Percentiles rank a stretch among this genome's conserved stretches.
Evolutionary conservation across 2,888 invertebrate genomes (phyloP).

Genomic region (Andrena dorsata): DNA sequence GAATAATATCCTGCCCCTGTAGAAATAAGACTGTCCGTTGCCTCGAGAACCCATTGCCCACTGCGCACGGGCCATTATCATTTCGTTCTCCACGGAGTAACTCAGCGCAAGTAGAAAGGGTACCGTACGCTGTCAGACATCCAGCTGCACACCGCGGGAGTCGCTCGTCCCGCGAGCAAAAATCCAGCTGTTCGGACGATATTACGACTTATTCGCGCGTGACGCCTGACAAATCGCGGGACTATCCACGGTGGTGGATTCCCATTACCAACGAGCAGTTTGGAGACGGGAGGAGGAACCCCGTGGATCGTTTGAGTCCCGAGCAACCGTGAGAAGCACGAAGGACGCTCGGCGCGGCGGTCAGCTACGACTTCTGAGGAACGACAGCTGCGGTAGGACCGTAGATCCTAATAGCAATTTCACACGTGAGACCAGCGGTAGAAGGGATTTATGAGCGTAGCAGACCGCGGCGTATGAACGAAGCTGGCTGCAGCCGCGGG

Average conservation of each 20-base stretch:
- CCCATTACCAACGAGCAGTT: neutral
- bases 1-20: too few species aligned
- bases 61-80: neutral
- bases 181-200: constrained; percentile 30
- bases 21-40: too few species aligned
- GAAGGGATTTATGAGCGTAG: constrained; percentile 73
- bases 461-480: constrained; percentile 45
- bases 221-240: constrained; percentile 51
- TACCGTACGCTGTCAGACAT: neutral
- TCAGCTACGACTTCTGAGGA: constrained; percentile 48
- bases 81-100: neutral
- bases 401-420: constrained; percentile 75
- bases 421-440: constrained; percentile 72
- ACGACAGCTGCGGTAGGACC: constrained; percentile 70
- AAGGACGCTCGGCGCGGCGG: constrained; percentile 48
- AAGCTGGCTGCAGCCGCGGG: constrained; percentile 42
- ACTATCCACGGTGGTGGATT: constrained; percentile 18
- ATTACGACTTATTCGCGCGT: constrained; percentile 52
- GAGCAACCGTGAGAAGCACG: constrained; percentile 63
- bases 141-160: constrained; percentile 8
- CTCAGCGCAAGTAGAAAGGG: neutral
- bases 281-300: constrained; percentile 25
- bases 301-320: constrained; percentile 45
- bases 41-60: too few species aligned
- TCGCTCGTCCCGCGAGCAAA: constrained; percentile 3